Base-by-base conservation (phyloP, 2,797 vertebrate genomes). In the Chelidonichthys spinosus region DNA sequence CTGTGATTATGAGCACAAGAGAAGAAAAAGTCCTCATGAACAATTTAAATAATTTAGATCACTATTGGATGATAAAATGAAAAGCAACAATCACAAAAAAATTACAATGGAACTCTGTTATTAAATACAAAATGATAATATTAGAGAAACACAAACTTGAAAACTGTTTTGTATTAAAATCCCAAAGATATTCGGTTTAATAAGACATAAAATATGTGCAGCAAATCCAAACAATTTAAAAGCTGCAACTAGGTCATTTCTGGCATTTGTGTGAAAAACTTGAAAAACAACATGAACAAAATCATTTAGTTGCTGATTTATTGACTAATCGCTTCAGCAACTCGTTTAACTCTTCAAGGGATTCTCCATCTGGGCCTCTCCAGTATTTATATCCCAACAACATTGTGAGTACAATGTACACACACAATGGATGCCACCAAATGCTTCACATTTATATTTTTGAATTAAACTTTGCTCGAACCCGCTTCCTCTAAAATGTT, bases 361-460 rank as follows among this genome's bases (percentile, higher is more conserved):
- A 42, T 40, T 66, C 63, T 44, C 35, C 4, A 1, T 56, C 11
- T 36, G n/a, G 8, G 50, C 33, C 59, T 40, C 69, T 36, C 0
- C 35, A 2, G 25, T 49, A 53, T 62, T 71, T 58, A 67, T 53
- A 63, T 52, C 35, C 54, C 35, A 32, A 15, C 46, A 6, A 10
- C 35, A 25, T 72, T 35, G 17, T 8, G 52, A 69, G 72, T 18
- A 65, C 15, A 55, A 56, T 13, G 11, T 25, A 18, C 47, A 64
- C 43, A 43, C 5, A 0, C 39, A 58, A 14, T 9, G 4, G 10
- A 68, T 15, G 65, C 47, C 52, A 52, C 40, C 65, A 63, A 67
- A 37, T 67, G 33, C 3, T 56, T 69, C 32, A 63, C 33, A 44
- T 58, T 39, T 66, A 76, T 47, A 74, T 60, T 77, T 58, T 35